Evolutionary conservation across 1,140 invertebrate species (phyloP), one percentile per base, ranked within the genome.

Genomic region (Macrosteles quadrilineatus): DNA sequence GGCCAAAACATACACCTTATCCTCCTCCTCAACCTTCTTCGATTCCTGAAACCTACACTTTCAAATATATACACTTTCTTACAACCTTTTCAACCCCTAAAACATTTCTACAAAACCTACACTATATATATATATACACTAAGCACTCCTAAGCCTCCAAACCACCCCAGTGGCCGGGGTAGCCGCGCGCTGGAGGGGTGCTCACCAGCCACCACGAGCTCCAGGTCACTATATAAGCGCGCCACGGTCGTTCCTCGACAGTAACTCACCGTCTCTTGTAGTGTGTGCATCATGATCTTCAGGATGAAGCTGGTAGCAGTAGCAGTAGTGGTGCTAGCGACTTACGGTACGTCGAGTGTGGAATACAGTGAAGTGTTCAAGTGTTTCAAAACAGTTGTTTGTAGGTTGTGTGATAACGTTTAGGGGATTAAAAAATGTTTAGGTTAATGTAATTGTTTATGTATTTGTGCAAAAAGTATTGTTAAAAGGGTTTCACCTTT

Each of bases 311-410:
- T 29, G 9, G 55, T 59, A 9, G n/a, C 27, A 1, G 55, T 29
- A 27, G 55, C 23, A 27, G 55, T 59, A 9, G n/a, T 59, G 2
- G 55, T n/a, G 4, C 25, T 59, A 14, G 55, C 55, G 14, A 25
- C 55, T 59, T 59, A 59, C 55, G 55, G 55, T 59, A 59, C 55
- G 55, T 59, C 55, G n/a, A 36, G 32, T 36, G 32, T 36, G 4
- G n/a, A 3, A 3, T 9, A 19, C 47, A 50, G 47, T 50, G 47
- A 43, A 43, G 17, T 43, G 36, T 43, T 43, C 9, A 43, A 17
- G 36, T 11, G 9, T 43, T 43, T 43, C 9, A 43, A 17, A 43
- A 11, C 17, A 17, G 9, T 43, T 43, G 36, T 9, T 9, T 43
- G 36, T 43, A 17, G 36, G 9, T 11, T 9, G 9, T 11, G 36